Conservation (phyloP, 2,113 vertebrate genomes). For the Halichoerus grypus region DNA sequence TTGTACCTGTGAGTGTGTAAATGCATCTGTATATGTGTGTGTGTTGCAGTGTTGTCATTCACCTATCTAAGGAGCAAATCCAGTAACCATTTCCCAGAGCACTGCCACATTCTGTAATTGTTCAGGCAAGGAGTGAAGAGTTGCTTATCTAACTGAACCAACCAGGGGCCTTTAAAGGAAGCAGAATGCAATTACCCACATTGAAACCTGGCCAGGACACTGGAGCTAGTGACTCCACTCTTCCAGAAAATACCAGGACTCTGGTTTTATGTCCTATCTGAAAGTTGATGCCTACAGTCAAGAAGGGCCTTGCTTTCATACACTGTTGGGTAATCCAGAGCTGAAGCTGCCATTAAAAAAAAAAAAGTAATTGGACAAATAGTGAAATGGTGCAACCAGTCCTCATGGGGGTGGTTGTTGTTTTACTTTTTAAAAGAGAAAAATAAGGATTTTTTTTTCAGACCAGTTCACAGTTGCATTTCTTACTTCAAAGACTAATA, state of each 20-base stretch:
- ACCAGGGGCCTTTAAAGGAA: slow-evolving; percentile 35
- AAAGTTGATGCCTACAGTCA: background rate
- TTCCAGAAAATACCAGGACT: slow-evolving; percentile 39
- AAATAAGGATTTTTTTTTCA: background rate
- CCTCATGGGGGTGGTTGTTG: background rate
- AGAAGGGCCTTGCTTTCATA: background rate
- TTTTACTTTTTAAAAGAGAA: background rate
- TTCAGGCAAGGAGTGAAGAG: slow-evolving; percentile 50
- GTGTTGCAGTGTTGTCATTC: background rate
- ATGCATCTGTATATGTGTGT: too few species aligned
- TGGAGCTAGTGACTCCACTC: background rate
- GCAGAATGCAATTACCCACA: slow-evolving; percentile 42
- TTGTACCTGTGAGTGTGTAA: background rate
- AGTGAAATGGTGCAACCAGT: background rate
- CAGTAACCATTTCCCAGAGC: background rate
- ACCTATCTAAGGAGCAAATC: slow-evolving; percentile 16
- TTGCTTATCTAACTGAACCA: slow-evolving; percentile 18
- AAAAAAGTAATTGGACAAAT: background rate
- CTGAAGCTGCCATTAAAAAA: background rate
- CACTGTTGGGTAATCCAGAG: background rate
- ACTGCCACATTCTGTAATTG: slow-evolving; percentile 22
- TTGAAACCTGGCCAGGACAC: slow-evolving; percentile 51
- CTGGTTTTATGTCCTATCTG: slow-evolving; percentile 45
- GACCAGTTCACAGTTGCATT: background rate
- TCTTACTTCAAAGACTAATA: background rate